Conservation (phyloP, 2,797 vertebrate species). For the Prunella strophiata region DNA sequence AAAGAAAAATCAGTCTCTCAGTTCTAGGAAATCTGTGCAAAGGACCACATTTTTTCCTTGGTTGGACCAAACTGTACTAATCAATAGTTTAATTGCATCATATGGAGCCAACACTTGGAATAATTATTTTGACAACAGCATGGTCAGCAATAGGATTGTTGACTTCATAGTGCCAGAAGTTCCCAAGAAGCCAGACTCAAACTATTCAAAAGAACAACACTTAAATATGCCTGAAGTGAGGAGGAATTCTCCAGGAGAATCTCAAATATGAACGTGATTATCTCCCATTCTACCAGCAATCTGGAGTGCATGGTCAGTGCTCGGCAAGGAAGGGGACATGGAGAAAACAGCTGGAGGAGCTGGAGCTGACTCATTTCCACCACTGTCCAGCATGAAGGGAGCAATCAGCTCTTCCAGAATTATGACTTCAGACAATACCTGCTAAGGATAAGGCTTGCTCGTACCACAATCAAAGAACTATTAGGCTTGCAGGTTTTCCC, state of each 20-base stretch:
- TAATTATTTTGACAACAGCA: background rate
- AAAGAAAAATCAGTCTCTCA: background rate
- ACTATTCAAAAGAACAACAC: background rate
- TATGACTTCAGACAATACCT: background rate
- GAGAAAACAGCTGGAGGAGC: background rate
- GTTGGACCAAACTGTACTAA: background rate
- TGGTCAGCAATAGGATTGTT: background rate
- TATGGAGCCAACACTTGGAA: background rate
- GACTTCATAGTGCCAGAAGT: background rate
- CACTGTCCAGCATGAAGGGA: background rate
- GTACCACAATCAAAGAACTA: background rate
- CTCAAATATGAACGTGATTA: rapidly evolving
- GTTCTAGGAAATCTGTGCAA: background rate
- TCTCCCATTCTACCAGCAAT: background rate
- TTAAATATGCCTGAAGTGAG: background rate
- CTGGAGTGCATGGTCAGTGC: background rate
- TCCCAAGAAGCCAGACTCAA: background rate
- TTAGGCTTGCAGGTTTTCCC: background rate
- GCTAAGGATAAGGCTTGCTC: background rate
- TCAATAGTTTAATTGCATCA: background rate
- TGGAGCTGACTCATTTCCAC: background rate
- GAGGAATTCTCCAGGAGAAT: background rate
- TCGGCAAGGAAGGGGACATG: background rate
- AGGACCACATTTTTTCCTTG: background rate
- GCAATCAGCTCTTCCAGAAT: background rate